Evolutionary conservation across 2,797 vertebrate genomes (phyloP).

Genomic region (Amblyopsis hoosieri): DNA sequence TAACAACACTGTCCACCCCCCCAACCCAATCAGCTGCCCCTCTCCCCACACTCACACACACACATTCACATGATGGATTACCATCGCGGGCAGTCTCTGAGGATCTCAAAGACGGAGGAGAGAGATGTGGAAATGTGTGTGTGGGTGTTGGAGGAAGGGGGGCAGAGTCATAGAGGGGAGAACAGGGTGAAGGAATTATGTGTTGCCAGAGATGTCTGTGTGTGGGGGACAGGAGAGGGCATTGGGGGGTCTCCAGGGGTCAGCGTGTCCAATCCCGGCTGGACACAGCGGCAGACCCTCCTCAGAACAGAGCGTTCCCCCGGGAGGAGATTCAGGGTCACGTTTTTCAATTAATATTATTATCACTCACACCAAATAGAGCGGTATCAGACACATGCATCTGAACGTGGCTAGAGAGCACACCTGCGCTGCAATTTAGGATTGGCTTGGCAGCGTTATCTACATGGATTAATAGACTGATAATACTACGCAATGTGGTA

Average conservation of each 20-base stretch:
- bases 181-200: constrained; percentile 68
- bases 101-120: constrained; percentile 19
- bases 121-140: constrained; percentile 20
- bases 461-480: constrained; percentile 42
- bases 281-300: constrained; percentile 53
- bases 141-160: constrained; percentile 49
- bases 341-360: constrained; percentile 53
- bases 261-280: constrained; percentile 73
- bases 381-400: constrained; percentile 51
- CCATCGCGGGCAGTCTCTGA: constrained; percentile 62
- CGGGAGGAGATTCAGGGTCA: constrained; percentile 60
- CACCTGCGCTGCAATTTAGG: constrained; percentile 22
- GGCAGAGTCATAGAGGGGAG: constrained; percentile 48
- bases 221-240: constrained; percentile 55
- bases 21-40: constrained; percentile 42
- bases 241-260: constrained; percentile 69
- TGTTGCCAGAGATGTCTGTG: constrained; percentile 59
- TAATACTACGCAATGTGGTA: constrained; percentile 10
- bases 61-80: constrained; percentile 74
- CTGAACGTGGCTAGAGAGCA: constrained; percentile 36
- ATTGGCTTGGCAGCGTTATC: constrained; percentile 17
- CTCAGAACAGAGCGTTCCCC: constrained; percentile 40
- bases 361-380: constrained; percentile 62
- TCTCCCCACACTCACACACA: constrained; percentile 14
- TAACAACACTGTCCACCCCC: constrained; percentile 11